Evolutionary conservation across 2,888 invertebrate genomes (phyloP), one percentile per base, ranked within the genome.

Genomic region (Kuschelorhynchus macadamiae): DNA sequence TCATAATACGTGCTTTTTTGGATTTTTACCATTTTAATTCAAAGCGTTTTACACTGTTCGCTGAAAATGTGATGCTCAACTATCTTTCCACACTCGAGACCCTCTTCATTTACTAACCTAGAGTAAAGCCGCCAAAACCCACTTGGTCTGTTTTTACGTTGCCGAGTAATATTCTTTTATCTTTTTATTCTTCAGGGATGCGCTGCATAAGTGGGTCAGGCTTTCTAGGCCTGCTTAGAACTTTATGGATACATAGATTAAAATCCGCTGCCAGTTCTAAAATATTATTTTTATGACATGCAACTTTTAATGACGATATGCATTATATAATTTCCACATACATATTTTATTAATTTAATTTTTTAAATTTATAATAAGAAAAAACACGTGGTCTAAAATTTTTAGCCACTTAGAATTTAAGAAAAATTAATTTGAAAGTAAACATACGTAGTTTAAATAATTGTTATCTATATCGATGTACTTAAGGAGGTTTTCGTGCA

Each of bases 151-250:
- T 62, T 62, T 62, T 62, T 53, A 52, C 53, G 62, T 62, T 50
- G 44, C 62, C 52, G 62, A 62, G 62, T 62, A 53, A 50, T 50
- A 60, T 62, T 62, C 62, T 41, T 62, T 53, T 62, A 62, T 62
- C 62, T 50, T 30, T 62, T 62, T 62, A 53, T 62, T 52, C 62
- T 53, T 62, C 32, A 62, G 53, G 62, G 53, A 62, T 32, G 62
- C 52, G 52, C 53, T 18, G 25, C 44, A 44, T 62, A 52, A 62
- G 62, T 62, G 62, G 52, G 21, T 53, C 62, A 32, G 53, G 62
- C 33, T 52, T 62, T 44, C 9, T 16, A 17, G 9, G 42, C 17
- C 49, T 59, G 50, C 41, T 50, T 32, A 60, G 49, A 50, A 60
- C 50, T 60, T 60, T 36, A 60, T 50, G 50, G 60, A 60, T 49